A percentile compares a stretch with the other conserved stretches of the same genome.
Conservation (phyloP, 2,113 vertebrate species). For the Oreochromis spilurus region DNA sequence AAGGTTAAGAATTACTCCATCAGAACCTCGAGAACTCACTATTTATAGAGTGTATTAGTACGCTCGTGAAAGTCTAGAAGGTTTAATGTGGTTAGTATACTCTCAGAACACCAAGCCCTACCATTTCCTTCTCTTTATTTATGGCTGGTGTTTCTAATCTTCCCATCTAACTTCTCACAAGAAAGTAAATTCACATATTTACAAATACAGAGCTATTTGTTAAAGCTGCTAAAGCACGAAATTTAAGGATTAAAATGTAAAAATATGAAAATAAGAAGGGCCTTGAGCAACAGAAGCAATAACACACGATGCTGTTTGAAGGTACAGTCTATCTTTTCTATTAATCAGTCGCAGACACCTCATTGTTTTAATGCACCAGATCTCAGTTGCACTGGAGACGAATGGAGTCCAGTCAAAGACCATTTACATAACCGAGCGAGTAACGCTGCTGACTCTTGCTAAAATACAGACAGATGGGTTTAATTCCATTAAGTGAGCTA, state of each 20-base stretch:
- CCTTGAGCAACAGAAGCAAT: not conserved
- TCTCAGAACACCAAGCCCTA: not conserved
- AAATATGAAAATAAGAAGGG: not conserved
- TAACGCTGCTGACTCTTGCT: constrained; percentile 51
- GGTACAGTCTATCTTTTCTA: not conserved
- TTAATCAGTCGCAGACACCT: constrained; percentile 11
- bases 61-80: not conserved
- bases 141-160: not conserved
- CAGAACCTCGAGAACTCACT: not conserved
- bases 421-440: constrained; percentile 39
- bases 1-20: not conserved
- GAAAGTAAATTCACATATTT: not conserved
- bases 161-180: not conserved
- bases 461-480: constrained; percentile 43
- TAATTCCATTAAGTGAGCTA: constrained; percentile 57
- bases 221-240: not conserved
- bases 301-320: not conserved
- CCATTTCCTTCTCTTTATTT: not conserved
- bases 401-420: not conserved
- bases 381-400: not conserved
- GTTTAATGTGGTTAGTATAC: not conserved
- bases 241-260: not conserved
- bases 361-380: not conserved
- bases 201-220: not conserved
- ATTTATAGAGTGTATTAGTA: not conserved